A percentile compares a stretch with the other conserved stretches of the same genome.
Conservation (phyloP, 2,797 vertebrate species). For the Trachurus trachurus region DNA sequence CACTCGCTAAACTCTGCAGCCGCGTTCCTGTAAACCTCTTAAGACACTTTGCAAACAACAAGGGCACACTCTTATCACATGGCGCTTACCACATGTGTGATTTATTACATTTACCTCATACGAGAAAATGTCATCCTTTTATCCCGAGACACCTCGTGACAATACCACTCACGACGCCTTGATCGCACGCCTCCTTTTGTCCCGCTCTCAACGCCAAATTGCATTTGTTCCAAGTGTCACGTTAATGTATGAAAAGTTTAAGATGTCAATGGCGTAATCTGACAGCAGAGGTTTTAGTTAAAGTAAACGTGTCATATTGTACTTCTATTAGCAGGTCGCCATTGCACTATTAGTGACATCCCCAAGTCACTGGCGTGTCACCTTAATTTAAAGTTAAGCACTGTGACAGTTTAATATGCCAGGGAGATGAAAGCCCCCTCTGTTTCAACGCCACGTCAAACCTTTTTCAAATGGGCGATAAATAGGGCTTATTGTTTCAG, state of each 20-base stretch:
- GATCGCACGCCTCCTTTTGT: constrained; percentile 67
- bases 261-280: constrained; percentile 84
- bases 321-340: constrained; percentile 87
- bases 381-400: constrained; percentile 86
- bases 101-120: constrained; percentile 69
- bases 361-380: constrained; percentile 82
- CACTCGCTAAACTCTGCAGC: background rate
- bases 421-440: constrained; percentile 79
- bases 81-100: constrained; percentile 44
- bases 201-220: constrained; percentile 70
- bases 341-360: constrained; percentile 84
- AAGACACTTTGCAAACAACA: constrained; percentile 27
- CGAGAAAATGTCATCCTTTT: constrained; percentile 67
- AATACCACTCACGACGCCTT: constrained; percentile 58
- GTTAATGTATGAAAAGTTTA: constrained; percentile 85
- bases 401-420: constrained; percentile 88
- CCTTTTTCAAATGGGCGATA: constrained; percentile 82
- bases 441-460: constrained; percentile 79
- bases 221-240: constrained; percentile 86
- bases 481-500: constrained; percentile 88
- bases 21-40: constrained; percentile 40
- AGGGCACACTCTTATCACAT: constrained; percentile 12
- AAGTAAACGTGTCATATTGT: constrained; percentile 86
- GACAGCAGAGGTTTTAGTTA: constrained; percentile 87
- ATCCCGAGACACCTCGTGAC: constrained; percentile 63